Percentiles rank a stretch among this genome's conserved stretches.
Evolutionary conservation across 2,113 vertebrate species (phyloP).

Genomic region (Oryzias curvinotus): DNA sequence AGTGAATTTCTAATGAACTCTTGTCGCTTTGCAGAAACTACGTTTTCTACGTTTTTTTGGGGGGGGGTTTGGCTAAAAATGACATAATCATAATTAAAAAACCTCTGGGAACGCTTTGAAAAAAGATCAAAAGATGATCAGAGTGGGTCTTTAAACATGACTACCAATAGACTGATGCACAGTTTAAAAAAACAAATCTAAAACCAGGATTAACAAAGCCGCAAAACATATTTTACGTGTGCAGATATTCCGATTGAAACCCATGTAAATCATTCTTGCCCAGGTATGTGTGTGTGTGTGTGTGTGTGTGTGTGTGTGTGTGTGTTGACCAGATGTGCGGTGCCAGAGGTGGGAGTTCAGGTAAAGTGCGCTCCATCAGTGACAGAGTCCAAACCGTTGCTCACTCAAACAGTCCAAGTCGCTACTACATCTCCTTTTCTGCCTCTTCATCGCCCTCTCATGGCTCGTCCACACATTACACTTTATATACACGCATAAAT

Average conservation of each 20-base stretch:
- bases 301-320: conserved; percentile 18
- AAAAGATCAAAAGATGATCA: too few species aligned
- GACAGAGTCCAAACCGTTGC: conserved; percentile 50
- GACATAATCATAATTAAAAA: too few species aligned
- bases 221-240: too few species aligned
- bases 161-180: too few species aligned
- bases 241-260: not conserved
- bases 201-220: too few species aligned
- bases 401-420: conserved; percentile 70
- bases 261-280: conserved; percentile 8
- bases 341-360: conserved; percentile 31
- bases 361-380: conserved; percentile 76
- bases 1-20: too few species aligned
- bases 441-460: conserved; percentile 60
- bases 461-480: conserved; percentile 61
- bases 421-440: conserved; percentile 61
- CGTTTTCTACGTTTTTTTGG: too few species aligned
- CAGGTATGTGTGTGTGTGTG: conserved; percentile 9
- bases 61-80: too few species aligned
- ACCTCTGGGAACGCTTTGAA: too few species aligned
- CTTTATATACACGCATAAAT: conserved; percentile 68
- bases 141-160: too few species aligned
- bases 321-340: conserved; percentile 13
- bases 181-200: too few species aligned
- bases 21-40: too few species aligned